phyloP scores from a whole-genome alignment of 23 tunicate genomes.

The Trididemnum miniatum region DNA sequence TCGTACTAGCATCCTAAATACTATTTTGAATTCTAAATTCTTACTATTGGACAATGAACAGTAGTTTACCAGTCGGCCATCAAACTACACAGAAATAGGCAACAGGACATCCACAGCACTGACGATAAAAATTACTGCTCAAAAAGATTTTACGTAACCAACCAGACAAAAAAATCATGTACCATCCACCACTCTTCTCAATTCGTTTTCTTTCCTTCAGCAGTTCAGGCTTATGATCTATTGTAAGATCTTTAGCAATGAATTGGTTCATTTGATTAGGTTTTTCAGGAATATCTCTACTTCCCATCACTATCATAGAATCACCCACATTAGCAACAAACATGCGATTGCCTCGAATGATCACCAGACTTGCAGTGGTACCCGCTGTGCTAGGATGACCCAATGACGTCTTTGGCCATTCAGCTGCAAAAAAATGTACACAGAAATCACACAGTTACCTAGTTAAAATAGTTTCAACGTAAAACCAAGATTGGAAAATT shows the following conservation, averaged over 20 bases:
- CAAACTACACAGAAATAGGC: too few relatives aligned
- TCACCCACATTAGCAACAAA: conserved; percentile 98
- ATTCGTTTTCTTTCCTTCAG: conserved; percentile 81
- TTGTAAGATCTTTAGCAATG: conserved; percentile 68
- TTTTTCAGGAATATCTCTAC: conserved; percentile 42
- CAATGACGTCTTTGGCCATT: conserved; percentile 88
- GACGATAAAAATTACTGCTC: too few relatives aligned
- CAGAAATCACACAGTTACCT: not conserved
- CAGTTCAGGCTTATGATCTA: conserved; percentile 93
- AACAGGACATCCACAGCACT: too few relatives aligned
- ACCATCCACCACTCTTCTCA: conserved; percentile 94
- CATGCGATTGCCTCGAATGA: conserved; percentile 91
- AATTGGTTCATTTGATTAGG: not conserved
- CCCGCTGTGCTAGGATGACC: conserved; percentile 99
- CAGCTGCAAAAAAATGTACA: conserved; percentile 40
- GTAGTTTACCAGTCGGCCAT: too few relatives aligned
- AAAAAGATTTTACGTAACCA: too few relatives aligned
- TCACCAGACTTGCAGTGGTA: conserved; percentile 89
- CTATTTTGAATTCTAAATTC: too few relatives aligned
- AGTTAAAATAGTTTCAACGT: too few relatives aligned
- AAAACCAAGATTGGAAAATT: too few relatives aligned
- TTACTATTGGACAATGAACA: too few relatives aligned
- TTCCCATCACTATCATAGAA: conserved; percentile 99
- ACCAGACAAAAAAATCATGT: too few relatives aligned
- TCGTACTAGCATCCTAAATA: too few relatives aligned